These are phyloP conservation scores for Pygathrix nemaeus DNA, from an alignment of 2,113 vertebrate genomes.

Conservation along the genomic window DNA sequence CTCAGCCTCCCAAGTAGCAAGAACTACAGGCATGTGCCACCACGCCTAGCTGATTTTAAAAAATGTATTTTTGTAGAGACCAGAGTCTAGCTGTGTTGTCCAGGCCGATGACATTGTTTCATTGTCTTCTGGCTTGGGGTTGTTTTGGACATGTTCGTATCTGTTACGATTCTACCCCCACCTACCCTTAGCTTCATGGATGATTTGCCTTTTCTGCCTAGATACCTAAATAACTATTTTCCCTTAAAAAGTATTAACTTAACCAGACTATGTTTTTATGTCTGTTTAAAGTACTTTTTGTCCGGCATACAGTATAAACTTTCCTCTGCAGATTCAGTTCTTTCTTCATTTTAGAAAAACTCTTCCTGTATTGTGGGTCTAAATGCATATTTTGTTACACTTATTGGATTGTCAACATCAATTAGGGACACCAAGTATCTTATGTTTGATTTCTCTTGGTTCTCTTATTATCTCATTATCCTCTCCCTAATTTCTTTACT, in stretches of 20 bases:
- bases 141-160: not conserved
- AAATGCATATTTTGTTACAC: slow-evolving; percentile 42
- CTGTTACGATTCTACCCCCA: not conserved
- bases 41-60: no score
- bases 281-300: not conserved
- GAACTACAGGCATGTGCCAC: no score
- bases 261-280: not conserved
- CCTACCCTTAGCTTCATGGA: not conserved
- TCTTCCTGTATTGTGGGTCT: not conserved
- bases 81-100: no score
- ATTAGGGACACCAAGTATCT: slow-evolving; percentile 59
- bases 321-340: slow-evolving; percentile 20
- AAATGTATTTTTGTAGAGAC: no score
- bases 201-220: not conserved
- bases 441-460: slow-evolving; percentile 56
- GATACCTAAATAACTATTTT: slow-evolving; percentile 1
- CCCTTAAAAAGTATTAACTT: not conserved
- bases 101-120: not conserved
- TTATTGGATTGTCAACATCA: slow-evolving; percentile 52
- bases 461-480: slow-evolving; percentile 43
- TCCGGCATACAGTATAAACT: not conserved
- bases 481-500: slow-evolving; percentile 54
- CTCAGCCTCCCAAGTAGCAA: no score
- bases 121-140: not conserved
- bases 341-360: slow-evolving; percentile 50